Evolutionary conservation across 2,888 invertebrate species (phyloP).

Genomic region (Ctena decussata): DNA sequence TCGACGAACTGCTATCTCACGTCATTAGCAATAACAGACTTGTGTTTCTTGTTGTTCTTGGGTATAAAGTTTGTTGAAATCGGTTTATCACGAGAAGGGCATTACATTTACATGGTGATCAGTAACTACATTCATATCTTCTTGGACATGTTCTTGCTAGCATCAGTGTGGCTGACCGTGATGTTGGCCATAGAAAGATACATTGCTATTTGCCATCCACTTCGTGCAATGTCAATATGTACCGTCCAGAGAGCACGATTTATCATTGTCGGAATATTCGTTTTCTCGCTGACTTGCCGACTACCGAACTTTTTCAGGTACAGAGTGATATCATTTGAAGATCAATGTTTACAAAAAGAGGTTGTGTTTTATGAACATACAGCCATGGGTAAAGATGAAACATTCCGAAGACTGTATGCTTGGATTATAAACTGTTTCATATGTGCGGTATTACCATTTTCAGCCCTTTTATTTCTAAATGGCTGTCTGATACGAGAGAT

Average conservation of each 20-base stretch:
- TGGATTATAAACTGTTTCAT: constrained; percentile 77
- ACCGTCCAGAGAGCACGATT: constrained; percentile 79
- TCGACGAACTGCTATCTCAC: constrained; percentile 85
- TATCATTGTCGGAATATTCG: constrained; percentile 76
- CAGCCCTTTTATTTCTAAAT: constrained; percentile 81
- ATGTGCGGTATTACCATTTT: constrained; percentile 80
- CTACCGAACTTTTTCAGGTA: constrained; percentile 80
- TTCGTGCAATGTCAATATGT: constrained; percentile 80
- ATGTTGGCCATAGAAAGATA: constrained; percentile 85
- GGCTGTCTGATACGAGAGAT: constrained; percentile 83
- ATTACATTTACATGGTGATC: constrained; percentile 67
- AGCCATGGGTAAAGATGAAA: constrained; percentile 60
- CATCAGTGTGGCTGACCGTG: constrained; percentile 85
- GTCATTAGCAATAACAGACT: constrained; percentile 82
- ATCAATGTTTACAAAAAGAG: constrained; percentile 39
- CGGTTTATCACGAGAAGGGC: constrained; percentile 31
- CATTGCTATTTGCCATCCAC: constrained; percentile 85
- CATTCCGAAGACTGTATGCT: constrained; percentile 68
- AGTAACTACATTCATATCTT: constrained; percentile 73
- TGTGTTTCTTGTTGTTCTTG: constrained; percentile 80
- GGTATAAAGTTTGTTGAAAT: constrained; percentile 64
- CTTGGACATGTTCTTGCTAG: constrained; percentile 73
- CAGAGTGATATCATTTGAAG: constrained; percentile 53
- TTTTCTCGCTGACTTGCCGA: constrained; percentile 72
- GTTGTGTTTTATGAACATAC: constrained; percentile 59